phyloP scores from a whole-genome alignment of 2,113 vertebrate species.

The Astur gentilis region DNA sequence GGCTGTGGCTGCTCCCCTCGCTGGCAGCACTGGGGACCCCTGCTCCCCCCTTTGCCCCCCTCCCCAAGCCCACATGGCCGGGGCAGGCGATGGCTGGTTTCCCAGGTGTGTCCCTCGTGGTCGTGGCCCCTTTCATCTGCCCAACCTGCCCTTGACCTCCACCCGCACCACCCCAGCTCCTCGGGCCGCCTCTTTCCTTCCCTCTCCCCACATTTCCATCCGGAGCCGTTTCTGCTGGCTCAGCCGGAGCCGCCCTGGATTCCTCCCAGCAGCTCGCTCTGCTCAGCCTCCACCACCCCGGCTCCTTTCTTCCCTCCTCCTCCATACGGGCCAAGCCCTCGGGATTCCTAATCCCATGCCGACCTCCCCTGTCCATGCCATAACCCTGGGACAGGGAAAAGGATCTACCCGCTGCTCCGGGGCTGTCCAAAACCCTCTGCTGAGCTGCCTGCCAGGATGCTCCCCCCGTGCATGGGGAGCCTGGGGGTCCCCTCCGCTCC shows the following conservation, averaged over 20 bases:
- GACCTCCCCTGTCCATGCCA: fast-evolving
- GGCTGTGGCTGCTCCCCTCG: neutral
- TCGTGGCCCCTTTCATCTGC: neutral
- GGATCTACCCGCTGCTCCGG: neutral
- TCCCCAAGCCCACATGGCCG: neutral
- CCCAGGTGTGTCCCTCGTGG: neutral
- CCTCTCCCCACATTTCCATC: neutral
- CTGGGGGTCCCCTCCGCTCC: neutral
- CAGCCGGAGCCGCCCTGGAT: neutral
- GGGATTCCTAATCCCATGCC: neutral
- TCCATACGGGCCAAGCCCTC: neutral
- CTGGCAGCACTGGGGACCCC: neutral
- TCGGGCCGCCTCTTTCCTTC: neutral
- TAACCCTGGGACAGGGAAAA: neutral
- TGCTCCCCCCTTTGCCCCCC: neutral
- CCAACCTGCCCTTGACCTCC: neutral
- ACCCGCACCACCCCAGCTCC: too few species aligned
- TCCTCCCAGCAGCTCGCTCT: neutral
- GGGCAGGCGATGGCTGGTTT: neutral
- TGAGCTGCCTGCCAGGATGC: neutral
- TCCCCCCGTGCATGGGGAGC: neutral
- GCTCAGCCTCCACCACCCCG: neutral
- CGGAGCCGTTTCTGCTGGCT: neutral
- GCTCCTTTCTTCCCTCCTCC: neutral
- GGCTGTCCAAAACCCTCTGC: neutral